Percentiles rank a stretch among this genome's conserved stretches.
phyloP scores from a whole-genome alignment of 1,140 invertebrate species.

The Ceratosolen fusciceps region DNA sequence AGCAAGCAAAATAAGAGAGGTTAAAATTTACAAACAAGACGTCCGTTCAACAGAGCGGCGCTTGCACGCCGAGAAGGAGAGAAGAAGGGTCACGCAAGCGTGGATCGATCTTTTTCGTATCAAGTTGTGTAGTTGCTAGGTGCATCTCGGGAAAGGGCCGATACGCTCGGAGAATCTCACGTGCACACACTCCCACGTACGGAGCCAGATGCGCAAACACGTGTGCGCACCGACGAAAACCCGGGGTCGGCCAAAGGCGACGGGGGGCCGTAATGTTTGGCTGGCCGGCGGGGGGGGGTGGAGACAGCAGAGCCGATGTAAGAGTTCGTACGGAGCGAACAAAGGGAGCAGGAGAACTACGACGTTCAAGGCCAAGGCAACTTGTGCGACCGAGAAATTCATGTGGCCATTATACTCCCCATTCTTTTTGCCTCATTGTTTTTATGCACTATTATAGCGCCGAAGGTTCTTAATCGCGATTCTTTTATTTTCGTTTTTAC shows the following conservation, averaged over 20 bases:
- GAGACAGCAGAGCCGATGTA: no score
- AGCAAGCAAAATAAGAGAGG: background rate
- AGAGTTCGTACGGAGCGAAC: constrained; percentile 32
- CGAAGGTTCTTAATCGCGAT: background rate
- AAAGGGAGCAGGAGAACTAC: constrained; percentile 23
- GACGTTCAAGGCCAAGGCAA: constrained; percentile 58
- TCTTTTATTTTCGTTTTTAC: background rate
- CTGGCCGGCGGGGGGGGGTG: no score
- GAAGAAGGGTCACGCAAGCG: background rate
- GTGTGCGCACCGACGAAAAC: no score
- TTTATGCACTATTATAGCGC: background rate
- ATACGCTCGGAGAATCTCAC: background rate
- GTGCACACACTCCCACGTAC: no score
- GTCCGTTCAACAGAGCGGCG: background rate
- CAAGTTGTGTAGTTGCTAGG: background rate
- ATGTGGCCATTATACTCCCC: constrained; percentile 35
- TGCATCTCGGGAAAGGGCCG: background rate
- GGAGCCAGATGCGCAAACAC: background rate
- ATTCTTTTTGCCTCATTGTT: background rate
- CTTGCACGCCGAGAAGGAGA: background rate
- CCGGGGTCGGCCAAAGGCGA: no score
- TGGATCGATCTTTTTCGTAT: background rate
- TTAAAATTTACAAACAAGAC: background rate
- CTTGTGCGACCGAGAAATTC: constrained; percentile 50
- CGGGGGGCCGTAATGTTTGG: no score